Percentiles rank a stretch among this genome's conserved stretches.
These are phyloP conservation scores for Metellina segmentata DNA, from an alignment of 2,888 invertebrate species.

Conservation along the genomic window DNA sequence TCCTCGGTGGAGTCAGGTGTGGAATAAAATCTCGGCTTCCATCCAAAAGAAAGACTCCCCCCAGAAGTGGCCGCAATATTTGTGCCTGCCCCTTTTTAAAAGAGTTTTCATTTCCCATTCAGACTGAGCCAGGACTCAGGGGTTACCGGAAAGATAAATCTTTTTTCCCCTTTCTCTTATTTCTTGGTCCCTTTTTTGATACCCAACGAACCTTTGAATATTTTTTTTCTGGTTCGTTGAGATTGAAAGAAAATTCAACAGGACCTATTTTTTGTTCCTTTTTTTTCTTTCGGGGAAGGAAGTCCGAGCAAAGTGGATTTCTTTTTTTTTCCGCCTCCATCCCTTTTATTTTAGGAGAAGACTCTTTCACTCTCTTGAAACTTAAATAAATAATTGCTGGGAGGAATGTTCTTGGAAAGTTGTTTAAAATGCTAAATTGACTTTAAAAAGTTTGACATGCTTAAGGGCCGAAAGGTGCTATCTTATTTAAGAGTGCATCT, in stretches of 20 bases:
- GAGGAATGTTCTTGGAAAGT: background rate
- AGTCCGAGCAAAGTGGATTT: background rate
- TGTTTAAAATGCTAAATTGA: background rate
- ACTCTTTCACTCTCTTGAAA: background rate
- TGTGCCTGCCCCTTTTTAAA: background rate
- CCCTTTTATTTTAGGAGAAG: background rate
- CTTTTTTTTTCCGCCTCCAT: background rate
- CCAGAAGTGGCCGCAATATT: background rate
- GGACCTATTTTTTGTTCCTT: background rate
- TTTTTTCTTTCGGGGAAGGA: background rate
- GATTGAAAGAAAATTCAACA: slow-evolving; percentile 7
- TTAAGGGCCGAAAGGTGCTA: too few species aligned
- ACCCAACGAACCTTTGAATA: background rate
- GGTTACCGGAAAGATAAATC: slow-evolving; percentile 5
- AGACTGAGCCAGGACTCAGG: background rate
- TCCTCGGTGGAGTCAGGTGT: too few species aligned
- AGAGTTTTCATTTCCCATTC: slow-evolving; percentile 9
- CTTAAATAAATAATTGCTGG: background rate
- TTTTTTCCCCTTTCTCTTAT: background rate
- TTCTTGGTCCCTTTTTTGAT: background rate
- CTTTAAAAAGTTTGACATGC: too few species aligned
- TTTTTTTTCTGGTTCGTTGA: slow-evolving; percentile 8
- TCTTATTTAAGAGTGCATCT: too few species aligned
- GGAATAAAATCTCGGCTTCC: too few species aligned
- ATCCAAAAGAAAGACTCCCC: background rate